These are phyloP conservation scores for Stomatorhinus walkeri DNA, from an alignment of 2,797 vertebrate species.

Conservation along the genomic window DNA sequence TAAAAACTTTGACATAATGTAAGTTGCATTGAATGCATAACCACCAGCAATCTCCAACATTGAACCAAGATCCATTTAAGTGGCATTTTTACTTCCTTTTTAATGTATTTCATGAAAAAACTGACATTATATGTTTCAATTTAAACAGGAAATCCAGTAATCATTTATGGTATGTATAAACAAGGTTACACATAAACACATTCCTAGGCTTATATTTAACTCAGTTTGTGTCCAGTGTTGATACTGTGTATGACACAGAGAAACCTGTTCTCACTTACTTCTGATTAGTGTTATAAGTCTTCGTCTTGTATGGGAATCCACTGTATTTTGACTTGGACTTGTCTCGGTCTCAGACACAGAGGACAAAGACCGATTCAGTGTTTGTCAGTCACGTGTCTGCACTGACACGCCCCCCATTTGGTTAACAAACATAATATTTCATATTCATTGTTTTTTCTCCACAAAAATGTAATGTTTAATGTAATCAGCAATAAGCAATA, in stretches of 20 bases:
- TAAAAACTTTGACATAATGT: background rate
- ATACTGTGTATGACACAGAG: background rate
- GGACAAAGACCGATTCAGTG: too few species aligned
- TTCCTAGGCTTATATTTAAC: background rate
- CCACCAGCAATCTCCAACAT: background rate
- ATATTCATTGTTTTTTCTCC: too few species aligned
- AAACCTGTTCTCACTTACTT: background rate
- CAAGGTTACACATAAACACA: background rate
- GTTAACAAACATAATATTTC: too few species aligned
- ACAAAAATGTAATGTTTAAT: too few species aligned
- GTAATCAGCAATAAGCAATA: too few species aligned
- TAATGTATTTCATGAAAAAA: background rate
- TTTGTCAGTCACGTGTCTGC: too few species aligned
- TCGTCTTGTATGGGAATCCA: background rate
- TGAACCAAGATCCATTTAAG: background rate
- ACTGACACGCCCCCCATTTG: too few species aligned
- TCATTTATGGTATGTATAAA: constrained; percentile 37
- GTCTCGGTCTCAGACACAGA: background rate
- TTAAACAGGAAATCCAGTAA: constrained; percentile 20
- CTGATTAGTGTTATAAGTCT: background rate
- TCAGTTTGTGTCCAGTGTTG: background rate
- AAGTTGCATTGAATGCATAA: background rate
- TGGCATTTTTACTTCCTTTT: background rate
- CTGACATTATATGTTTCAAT: background rate
- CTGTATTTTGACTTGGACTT: background rate